Conservation (phyloP, 2,113 vertebrate genomes). For the Rhea pennata region DNA sequence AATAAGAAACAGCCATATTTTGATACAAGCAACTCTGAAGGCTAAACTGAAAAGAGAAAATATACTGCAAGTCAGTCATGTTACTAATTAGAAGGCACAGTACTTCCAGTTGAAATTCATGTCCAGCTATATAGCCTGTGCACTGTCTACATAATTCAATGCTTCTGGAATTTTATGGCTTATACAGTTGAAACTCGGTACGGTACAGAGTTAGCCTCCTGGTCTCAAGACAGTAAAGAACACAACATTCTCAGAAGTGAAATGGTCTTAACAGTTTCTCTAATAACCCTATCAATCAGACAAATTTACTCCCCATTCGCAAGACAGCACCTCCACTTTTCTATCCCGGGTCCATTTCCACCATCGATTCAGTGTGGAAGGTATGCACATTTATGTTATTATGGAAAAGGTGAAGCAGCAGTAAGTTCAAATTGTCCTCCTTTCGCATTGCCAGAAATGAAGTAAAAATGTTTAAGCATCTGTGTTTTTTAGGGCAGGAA, state of each 20-base stretch:
- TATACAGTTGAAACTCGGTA: background rate
- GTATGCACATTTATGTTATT: background rate
- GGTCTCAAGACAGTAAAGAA: background rate
- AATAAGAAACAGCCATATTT: background rate
- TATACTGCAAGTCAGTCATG: background rate
- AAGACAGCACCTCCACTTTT: background rate
- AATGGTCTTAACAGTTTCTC: background rate
- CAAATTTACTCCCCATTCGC: background rate
- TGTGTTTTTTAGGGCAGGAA: background rate
- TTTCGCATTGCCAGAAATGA: background rate
- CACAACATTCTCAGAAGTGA: background rate
- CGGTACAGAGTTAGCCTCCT: background rate
- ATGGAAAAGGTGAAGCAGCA: background rate
- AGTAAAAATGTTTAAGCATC: background rate
- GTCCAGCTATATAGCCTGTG: background rate
- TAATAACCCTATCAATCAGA: background rate
- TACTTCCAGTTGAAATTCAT: background rate
- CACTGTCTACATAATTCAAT: background rate
- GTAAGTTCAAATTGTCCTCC: background rate
- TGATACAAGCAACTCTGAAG: background rate
- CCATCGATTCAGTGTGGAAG: background rate
- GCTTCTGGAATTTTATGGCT: background rate
- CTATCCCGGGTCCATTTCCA: background rate
- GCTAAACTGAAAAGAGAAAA: background rate
- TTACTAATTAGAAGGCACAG: background rate